phyloP scores from a whole-genome alignment of 1,140 invertebrate genomes.

The Bicyclus anynana region DNA sequence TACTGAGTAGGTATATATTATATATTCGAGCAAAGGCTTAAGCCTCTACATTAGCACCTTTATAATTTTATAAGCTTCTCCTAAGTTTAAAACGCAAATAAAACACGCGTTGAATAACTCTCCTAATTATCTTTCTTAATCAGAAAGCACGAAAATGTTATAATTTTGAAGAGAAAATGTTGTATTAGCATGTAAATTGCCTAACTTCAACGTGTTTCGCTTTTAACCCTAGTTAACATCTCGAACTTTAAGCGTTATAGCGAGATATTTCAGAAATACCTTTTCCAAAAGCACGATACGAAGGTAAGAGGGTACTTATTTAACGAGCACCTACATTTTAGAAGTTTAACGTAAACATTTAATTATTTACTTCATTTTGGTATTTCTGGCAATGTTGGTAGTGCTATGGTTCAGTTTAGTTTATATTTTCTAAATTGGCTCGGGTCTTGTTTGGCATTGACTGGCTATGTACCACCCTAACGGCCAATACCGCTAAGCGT shows the following conservation, averaged over 20 bases:
- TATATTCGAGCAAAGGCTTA: too few species aligned
- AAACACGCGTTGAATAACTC: conserved; percentile 31
- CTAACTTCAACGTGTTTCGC: conserved; percentile 25
- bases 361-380: background rate
- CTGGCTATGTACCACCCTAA: too few species aligned
- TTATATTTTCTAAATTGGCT: too few species aligned
- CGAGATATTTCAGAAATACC: too few species aligned
- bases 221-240: conserved; percentile 25
- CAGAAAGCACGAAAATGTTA: conserved; percentile 48
- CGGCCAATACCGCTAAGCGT: too few species aligned
- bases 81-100: conserved; percentile 8
- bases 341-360: too few species aligned
- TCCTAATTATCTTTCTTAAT: conserved; percentile 35
- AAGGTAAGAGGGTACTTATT: too few species aligned
- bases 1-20: too few species aligned
- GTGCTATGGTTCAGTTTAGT: too few species aligned
- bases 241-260: background rate
- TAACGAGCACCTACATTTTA: background rate
- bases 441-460: too few species aligned
- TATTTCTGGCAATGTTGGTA: too few species aligned
- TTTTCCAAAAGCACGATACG: too few species aligned
- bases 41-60: background rate
- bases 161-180: conserved; percentile 55
- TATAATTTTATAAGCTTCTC: background rate
- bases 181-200: conserved; percentile 62